A percentile compares a stretch with the other conserved stretches of the same genome.
phyloP scores from a whole-genome alignment of 2,888 invertebrate genomes.

The Philereme vetulata region DNA sequence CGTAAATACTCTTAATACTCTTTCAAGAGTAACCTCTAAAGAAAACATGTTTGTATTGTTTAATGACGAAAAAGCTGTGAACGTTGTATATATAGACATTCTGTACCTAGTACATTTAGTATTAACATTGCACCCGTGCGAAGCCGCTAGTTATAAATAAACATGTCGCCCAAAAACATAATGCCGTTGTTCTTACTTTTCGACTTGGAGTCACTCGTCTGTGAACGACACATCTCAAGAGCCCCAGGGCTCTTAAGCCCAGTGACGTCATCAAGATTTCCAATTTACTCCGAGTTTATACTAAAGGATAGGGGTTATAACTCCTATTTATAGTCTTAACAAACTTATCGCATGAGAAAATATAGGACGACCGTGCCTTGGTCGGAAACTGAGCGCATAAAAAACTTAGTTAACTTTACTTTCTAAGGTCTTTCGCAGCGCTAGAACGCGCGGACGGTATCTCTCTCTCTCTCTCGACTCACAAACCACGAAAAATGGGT shows the following conservation, averaged over 20 bases:
- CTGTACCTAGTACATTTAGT: too few species aligned
- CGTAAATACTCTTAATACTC: too few species aligned
- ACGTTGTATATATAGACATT: too few species aligned
- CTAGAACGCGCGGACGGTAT: too few species aligned
- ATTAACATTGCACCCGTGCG: too few species aligned
- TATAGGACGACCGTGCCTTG: not conserved
- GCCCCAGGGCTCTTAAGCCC: constrained; percentile 46
- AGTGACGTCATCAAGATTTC: constrained; percentile 53
- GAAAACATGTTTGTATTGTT: too few species aligned
- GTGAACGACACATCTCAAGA: constrained; percentile 44
- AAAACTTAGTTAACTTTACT: too few species aligned
- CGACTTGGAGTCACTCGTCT: constrained; percentile 44
- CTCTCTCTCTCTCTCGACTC: too few species aligned
- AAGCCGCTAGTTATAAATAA: not conserved
- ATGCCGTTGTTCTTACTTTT: constrained; percentile 31
- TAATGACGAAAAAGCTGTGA: too few species aligned
- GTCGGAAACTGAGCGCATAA: too few species aligned
- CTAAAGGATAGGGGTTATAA: constrained; percentile 52
- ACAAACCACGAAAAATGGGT: not conserved
- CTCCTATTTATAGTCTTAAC: constrained; percentile 45
- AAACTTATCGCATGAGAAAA: constrained; percentile 44
- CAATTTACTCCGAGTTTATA: constrained; percentile 51
- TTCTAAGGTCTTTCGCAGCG: too few species aligned
- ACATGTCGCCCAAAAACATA: constrained; percentile 5
- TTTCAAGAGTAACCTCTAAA: too few species aligned